phyloP scores from a whole-genome alignment of 1,140 invertebrate genomes.

The Lepidotrigona ventralis region DNA sequence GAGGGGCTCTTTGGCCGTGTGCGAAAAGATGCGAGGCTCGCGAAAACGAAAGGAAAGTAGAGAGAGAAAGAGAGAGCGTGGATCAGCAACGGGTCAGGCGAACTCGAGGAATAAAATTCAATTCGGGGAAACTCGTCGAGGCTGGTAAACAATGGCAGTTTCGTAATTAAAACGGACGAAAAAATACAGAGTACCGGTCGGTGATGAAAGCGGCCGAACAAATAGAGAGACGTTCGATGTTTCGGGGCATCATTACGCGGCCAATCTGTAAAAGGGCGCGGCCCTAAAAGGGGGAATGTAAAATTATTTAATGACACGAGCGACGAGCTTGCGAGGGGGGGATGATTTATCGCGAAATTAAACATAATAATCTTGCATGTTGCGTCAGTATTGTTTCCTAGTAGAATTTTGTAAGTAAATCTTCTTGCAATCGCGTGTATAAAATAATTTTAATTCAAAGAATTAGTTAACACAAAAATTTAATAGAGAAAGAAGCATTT shows the following conservation, averaged over 20 bases:
- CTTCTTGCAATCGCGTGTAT: too few relatives aligned
- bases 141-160: conserved; percentile 29
- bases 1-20: background rate
- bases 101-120: conserved; percentile 38
- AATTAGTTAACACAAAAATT: too few relatives aligned
- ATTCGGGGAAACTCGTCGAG: conserved; percentile 16
- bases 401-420: too few relatives aligned
- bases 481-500: too few relatives aligned
- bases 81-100: background rate
- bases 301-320: conserved; percentile 26
- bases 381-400: too few relatives aligned
- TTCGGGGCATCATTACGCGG: conserved; percentile 31
- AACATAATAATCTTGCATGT: too few relatives aligned
- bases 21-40: too few relatives aligned
- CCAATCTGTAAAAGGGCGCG: background rate
- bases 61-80: background rate
- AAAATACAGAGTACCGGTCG: conserved; percentile 12
- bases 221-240: conserved; percentile 11
- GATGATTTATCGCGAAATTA: background rate
- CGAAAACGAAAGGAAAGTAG: too few relatives aligned
- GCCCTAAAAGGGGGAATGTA: background rate
- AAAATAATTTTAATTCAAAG: too few relatives aligned
- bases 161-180: conserved; percentile 48
- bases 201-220: conserved; percentile 26
- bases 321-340: background rate